A percentile compares a stretch with the other conserved stretches of the same genome.
These are phyloP conservation scores for Arizona elegans DNA, from an alignment of 2,113 vertebrate species.

Conservation along the genomic window DNA sequence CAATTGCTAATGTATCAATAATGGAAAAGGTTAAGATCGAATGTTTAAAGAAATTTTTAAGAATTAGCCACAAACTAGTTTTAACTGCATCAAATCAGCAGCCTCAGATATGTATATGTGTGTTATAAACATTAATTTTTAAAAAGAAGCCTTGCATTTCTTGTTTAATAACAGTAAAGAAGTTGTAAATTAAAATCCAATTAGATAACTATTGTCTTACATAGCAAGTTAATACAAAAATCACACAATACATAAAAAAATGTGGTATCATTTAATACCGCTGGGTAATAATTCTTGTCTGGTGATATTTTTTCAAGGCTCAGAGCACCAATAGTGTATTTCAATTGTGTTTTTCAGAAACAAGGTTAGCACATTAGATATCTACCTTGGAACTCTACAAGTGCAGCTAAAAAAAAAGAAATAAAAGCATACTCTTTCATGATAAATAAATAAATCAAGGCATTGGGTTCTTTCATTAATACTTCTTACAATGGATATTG, in stretches of 20 bases:
- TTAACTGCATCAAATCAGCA: neutral
- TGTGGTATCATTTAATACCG: neutral
- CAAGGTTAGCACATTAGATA: neutral
- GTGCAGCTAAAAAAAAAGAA: neutral
- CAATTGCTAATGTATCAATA: neutral
- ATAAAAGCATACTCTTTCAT: neutral
- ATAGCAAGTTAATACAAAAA: neutral
- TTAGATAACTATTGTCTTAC: constrained; percentile 31
- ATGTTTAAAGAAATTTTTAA: neutral
- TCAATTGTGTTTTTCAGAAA: neutral
- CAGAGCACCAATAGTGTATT: neutral
- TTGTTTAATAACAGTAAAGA: constrained; percentile 19
- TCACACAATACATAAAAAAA: constrained; percentile 25
- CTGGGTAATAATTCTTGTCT: constrained; percentile 30
- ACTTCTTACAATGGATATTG: constrained; percentile 34
- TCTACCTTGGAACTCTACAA: neutral
- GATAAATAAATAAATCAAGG: neutral
- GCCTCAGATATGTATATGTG: neutral
- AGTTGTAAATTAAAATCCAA: constrained; percentile 7
- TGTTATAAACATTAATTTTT: neutral
- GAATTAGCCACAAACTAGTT: neutral
- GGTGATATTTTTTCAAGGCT: constrained; percentile 2
- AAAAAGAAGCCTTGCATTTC: neutral
- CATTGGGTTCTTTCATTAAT: constrained; percentile 50
- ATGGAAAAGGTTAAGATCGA: neutral